Evolutionary conservation across 2,113 vertebrate species (phyloP).

Genomic region (Lutjanus erythropterus): DNA sequence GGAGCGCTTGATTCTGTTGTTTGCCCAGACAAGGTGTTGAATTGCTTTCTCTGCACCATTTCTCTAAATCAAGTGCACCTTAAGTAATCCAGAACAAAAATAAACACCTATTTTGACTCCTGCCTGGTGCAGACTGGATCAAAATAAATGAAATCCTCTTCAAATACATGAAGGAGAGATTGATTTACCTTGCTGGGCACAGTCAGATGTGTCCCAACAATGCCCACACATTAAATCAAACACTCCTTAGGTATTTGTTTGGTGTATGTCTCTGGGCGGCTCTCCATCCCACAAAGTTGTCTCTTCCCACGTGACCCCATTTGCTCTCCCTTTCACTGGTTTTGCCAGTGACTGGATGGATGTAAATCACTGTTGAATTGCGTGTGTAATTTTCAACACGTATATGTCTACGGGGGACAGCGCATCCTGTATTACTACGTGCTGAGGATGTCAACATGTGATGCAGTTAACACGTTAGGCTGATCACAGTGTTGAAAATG

Average conservation of each 20-base stretch:
- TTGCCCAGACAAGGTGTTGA: constrained; percentile 55
- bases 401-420: neutral
- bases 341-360: constrained; percentile 44
- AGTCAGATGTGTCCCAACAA: constrained; percentile 21
- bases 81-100: constrained; percentile 68
- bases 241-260: constrained; percentile 78
- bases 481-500: constrained; percentile 55
- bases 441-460: constrained; percentile 14
- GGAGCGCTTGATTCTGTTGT: constrained; percentile 78
- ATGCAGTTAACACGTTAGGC: constrained; percentile 22
- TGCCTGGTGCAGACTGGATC: constrained; percentile 77
- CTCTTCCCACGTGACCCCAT: constrained; percentile 50
- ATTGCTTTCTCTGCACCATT: constrained; percentile 65
- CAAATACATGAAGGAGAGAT: constrained; percentile 78
- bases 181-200: constrained; percentile 72
- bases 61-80: constrained; percentile 77
- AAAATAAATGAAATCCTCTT: constrained; percentile 76
- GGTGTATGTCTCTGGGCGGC: constrained; percentile 71
- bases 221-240: constrained; percentile 69
- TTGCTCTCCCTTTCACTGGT: constrained; percentile 51
- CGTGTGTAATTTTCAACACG: constrained; percentile 57
- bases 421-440: constrained; percentile 22
- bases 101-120: constrained; percentile 78
- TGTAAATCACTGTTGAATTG: constrained; percentile 36
- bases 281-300: constrained; percentile 72